Conservation (phyloP, 1,140 invertebrate genomes). For the Diachasma alloeum region DNA sequence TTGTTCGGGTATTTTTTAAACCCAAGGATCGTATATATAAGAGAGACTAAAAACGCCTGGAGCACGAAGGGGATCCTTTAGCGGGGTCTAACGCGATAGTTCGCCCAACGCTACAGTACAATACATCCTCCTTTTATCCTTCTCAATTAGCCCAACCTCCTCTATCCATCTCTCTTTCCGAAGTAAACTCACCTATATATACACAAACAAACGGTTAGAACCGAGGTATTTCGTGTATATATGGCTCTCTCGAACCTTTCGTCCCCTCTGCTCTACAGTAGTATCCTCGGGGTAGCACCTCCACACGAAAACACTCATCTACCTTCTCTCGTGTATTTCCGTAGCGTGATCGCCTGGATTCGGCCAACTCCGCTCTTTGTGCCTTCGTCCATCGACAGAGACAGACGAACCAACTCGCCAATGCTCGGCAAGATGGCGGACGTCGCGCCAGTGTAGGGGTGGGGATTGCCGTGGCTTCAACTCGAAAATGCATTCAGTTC, state of each 20-base stretch:
- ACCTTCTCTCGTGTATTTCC: slow-evolving; percentile 28
- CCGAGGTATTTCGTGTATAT: background rate
- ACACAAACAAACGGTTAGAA: background rate
- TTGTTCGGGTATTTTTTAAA: background rate
- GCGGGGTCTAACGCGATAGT: background rate
- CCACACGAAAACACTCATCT: background rate
- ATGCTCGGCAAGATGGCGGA: slow-evolving; percentile 24
- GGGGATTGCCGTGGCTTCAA: slow-evolving; percentile 23
- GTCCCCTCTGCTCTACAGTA: background rate
- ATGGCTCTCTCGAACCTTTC: background rate
- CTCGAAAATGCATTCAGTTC: slow-evolving; percentile 28
- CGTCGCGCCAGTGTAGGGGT: slow-evolving; percentile 7
- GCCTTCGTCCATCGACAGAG: slow-evolving; percentile 14
- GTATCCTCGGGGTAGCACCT: background rate
- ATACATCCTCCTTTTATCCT: background rate
- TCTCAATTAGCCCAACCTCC: background rate
- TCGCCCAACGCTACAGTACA: background rate
- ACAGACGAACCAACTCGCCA: slow-evolving; percentile 3
- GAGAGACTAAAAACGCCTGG: background rate
- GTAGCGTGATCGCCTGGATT: background rate
- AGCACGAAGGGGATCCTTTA: background rate
- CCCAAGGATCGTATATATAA: background rate
- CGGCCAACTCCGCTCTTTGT: slow-evolving; percentile 32
- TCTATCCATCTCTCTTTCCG: background rate
- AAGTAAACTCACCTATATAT: background rate